Base-by-base conservation (phyloP, 1,140 invertebrate genomes). In the Drosophila sturtevanti region DNA sequence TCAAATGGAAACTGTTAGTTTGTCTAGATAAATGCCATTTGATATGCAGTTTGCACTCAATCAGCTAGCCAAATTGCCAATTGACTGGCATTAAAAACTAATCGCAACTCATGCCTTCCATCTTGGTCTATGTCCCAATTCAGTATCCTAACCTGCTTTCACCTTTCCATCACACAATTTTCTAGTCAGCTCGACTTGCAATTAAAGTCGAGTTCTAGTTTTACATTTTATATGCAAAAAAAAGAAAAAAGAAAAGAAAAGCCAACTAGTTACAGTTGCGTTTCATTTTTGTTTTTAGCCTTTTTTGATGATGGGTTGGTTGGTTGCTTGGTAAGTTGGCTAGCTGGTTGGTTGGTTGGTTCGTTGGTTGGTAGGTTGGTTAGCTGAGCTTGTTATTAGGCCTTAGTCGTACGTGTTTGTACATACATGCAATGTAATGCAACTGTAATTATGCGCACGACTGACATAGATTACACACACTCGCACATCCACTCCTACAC, bases 371-470 rank as follows among this genome's bases (percentile, higher is more conserved):
- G 65, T 14, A 18, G 41, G n/a, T 31, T 5, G 24, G 60, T 58
- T 61, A 72, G 52, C 24, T 12, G 63, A 51, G 64, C 31, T 27
- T 63, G 18, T 41, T 62, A 41, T 44, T 34, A 24, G 44, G 24
- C 16, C 27, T 31, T 63, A 21, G 52, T 21, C 41, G 41, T 59
- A 71, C 79, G 79, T 82, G 68, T 72, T 78, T 79, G 56, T 68
- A 77, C 80, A 84, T 79, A 48, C 41, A 48, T 48, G 41, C 16
- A 48, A 48, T 48, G 80, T 63, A 70, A 76, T 84, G 76, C 80
- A 79, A 78, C 76, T 76, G 80, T 76, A 84, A 84, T 84, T 84
- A 84, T 84, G 76, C 80, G 80, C 80, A 84, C 80, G 80, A 79
- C 80, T 79, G 80, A 84, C 80, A 84, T 66, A 84, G 54, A 84